A percentile compares a stretch with the other conserved stretches of the same genome.
Conservation (phyloP, 2,888 invertebrate genomes). For the Camponotus fellah region DNA sequence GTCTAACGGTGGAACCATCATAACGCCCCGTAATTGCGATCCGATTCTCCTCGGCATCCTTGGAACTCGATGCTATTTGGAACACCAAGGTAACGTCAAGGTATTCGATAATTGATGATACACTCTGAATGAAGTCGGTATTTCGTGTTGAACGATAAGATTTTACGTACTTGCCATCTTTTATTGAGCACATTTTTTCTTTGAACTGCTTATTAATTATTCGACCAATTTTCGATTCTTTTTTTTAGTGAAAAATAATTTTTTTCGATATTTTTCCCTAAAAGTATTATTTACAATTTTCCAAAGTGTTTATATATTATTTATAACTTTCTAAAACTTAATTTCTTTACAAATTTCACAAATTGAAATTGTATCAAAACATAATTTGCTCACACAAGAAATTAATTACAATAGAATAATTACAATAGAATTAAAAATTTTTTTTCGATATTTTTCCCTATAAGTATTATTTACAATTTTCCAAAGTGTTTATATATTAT, state of each 20-base stretch:
- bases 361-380: neutral
- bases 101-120: constrained; percentile 34
- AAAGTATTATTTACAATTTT: too few species aligned
- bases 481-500: neutral
- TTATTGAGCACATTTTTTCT: neutral
- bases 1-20: constrained; percentile 68
- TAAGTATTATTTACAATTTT: too few species aligned
- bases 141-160: constrained; percentile 4
- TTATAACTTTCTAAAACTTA: neutral
- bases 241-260: neutral
- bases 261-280: too few species aligned
- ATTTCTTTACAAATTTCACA: neutral
- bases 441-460: too few species aligned
- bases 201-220: neutral
- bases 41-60: constrained; percentile 55
- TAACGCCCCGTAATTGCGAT: constrained; percentile 66
- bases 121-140: constrained; percentile 19
- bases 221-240: neutral
- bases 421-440: too few species aligned
- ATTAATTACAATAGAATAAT: too few species aligned
- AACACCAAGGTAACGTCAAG: constrained; percentile 9
- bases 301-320: neutral
- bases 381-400: neutral
- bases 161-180: neutral
- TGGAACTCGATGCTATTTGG: constrained; percentile 36